Conservation (phyloP, 2,113 vertebrate genomes). For the Psilopsiagon aymara region DNA sequence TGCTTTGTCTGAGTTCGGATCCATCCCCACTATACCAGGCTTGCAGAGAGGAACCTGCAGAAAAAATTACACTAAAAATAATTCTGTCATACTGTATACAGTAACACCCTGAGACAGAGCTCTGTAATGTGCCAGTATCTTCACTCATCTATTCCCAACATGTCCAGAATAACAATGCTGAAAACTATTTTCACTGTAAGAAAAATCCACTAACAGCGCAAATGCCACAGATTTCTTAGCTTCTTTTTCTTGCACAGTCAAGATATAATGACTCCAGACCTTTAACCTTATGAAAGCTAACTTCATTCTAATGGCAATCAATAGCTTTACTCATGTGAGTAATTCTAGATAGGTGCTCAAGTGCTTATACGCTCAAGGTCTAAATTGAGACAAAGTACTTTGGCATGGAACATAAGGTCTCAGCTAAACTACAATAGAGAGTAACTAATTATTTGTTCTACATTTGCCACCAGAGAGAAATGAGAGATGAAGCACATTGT, state of each 20-base stretch:
- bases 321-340: not conserved
- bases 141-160: not conserved
- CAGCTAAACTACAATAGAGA: not conserved
- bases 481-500: not conserved
- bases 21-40: not conserved
- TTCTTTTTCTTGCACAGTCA: not conserved
- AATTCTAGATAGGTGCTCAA: not conserved
- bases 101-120: not conserved
- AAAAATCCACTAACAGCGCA: not conserved
- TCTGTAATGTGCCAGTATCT: not conserved
- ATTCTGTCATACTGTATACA: not conserved
- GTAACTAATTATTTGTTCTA: not conserved
- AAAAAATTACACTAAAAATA: not conserved
- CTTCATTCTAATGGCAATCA: not conserved
- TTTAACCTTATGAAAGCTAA: not conserved
- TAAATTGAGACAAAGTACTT: constrained; percentile 40
- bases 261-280: not conserved
- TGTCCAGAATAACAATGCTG: not conserved
- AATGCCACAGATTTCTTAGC: not conserved
- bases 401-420: not conserved
- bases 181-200: not conserved
- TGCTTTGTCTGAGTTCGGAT: not conserved
- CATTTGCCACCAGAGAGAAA: not conserved
- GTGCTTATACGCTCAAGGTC: not conserved
- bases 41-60: not conserved